A percentile compares a stretch with the other conserved stretches of the same genome.
phyloP scores from a whole-genome alignment of 2,888 invertebrate genomes.

The Tachystola acroxantha region DNA sequence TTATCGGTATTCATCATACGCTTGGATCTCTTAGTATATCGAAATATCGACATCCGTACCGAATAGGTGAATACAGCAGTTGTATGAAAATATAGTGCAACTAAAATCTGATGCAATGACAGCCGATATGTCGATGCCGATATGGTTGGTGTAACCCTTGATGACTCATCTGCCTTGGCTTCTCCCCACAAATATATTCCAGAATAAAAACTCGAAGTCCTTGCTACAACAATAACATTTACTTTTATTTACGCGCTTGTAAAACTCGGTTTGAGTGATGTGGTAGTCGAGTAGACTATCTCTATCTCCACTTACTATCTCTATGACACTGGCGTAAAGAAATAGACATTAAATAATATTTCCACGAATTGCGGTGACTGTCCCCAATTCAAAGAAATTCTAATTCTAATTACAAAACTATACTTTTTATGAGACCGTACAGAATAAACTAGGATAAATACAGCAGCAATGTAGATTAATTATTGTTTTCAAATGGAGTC shows the following conservation, averaged over 20 bases:
- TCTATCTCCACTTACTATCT: no score
- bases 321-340: no score
- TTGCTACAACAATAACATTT: neutral
- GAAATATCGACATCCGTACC: no score
- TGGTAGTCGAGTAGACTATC: no score
- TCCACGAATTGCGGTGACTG: constrained; percentile 12
- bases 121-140: no score
- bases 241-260: neutral
- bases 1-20: no score
- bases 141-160: no score
- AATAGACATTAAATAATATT: constrained; percentile 8
- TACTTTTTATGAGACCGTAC: constrained; percentile 4
- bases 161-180: neutral
- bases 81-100: no score
- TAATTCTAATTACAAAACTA: constrained; percentile 15
- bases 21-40: no score
- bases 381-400: constrained; percentile 15
- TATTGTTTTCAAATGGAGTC: constrained; percentile 3
- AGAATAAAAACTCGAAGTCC: no score
- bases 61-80: no score
- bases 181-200: neutral
- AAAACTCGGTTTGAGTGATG: neutral
- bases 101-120: no score
- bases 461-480: neutral
- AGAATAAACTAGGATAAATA: neutral